Base-by-base conservation (phyloP, 2,888 invertebrate genomes). In the Eucera pruinosa region DNA sequence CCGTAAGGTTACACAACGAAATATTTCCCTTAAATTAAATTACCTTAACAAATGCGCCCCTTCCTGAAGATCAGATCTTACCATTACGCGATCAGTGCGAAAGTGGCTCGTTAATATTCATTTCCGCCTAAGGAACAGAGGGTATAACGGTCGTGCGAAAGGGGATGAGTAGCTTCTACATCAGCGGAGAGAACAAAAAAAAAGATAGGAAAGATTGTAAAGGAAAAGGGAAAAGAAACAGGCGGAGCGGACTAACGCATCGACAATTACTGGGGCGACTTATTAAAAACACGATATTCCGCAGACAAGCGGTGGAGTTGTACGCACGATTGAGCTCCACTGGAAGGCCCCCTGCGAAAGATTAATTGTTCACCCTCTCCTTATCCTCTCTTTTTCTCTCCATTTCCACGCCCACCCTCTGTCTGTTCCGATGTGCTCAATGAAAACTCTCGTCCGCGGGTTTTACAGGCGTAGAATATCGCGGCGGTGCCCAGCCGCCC, bases 361-460 rank as follows among this genome's bases (percentile, higher is more conserved):
- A 87, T 87, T 88, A 87, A 88, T 87, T 79, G 81, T 81, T 83
- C 85, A 64, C 68, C 72, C 57, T 57, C 72, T 78, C 74, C 65
- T 71, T 74, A 62, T 68, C 67, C 62, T 78, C 62, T 70, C 73
- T 80, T 77, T 72, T 69, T 81, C 74, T 77, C 69, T 45, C 57
- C 64, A 70, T 71, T 66, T 75, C 71, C 77, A 79, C 78, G 71
- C 76, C 80, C 80, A 79, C 69, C 84, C 78, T 77, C 73, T 58
- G 65, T 61, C 68, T 65, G 54, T 70, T 71, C 33, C 50, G 50
- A 62, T 69, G 71, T 61, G 80, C 83, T 85, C 84, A 84, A 86
- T 86, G 87, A 86, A 86, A 87, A 82, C 81, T 84, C 85, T 80
- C 83, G 82, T 84, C 83, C 80, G 65, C 81, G 75, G 66, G 62